These are phyloP conservation scores for Tetrax tetrax DNA, from an alignment of 2,113 vertebrate genomes.

Conservation along the genomic window DNA sequence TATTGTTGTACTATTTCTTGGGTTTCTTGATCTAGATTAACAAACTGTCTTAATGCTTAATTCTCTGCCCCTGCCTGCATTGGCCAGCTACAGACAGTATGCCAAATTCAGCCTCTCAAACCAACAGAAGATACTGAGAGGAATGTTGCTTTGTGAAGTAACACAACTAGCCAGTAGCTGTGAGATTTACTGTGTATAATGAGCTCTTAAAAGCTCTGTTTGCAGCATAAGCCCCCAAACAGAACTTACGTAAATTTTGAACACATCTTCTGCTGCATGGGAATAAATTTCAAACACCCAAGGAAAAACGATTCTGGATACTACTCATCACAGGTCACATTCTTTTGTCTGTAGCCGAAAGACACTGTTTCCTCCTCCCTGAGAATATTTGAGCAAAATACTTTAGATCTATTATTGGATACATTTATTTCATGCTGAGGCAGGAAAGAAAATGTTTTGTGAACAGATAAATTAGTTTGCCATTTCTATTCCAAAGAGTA, in stretches of 20 bases:
- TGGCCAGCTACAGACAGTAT: not conserved
- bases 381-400: not conserved
- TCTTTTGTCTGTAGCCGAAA: not conserved
- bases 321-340: not conserved
- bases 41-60: not conserved
- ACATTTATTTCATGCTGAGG: not conserved
- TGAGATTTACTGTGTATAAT: not conserved
- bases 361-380: not conserved
- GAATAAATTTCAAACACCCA: not conserved
- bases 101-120: not conserved
- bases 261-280: not conserved
- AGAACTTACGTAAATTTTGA: not conserved
- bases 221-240: not conserved
- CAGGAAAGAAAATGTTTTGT: constrained; percentile 9
- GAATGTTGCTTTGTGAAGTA: not conserved
- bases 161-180: not conserved
- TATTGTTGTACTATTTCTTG: not conserved
- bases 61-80: not conserved
- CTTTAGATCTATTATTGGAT: not conserved
- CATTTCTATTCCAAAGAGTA: not conserved
- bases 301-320: not conserved
- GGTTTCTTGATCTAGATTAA: not conserved
- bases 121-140: not conserved
- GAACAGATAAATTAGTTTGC: not conserved
- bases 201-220: not conserved